Conservation (phyloP, 2,113 vertebrate genomes). For the human (Homo sapiens) region GRCh38 chrX:134867001-134867500, state of each 20-base stretch:
- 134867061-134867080: neutral
- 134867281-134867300: neutral
- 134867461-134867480: neutral
- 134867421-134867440: neutral
- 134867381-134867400: slow-evolving; percentile 50
- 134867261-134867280: slow-evolving; percentile 25
- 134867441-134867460: neutral
- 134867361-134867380: slow-evolving; percentile 1
- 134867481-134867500: neutral
- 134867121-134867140: neutral
- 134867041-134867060: neutral
- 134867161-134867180: neutral
- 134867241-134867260: neutral
- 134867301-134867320: slow-evolving; percentile 31
- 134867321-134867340: slow-evolving; percentile 21
- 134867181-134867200: neutral
- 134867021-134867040: neutral
- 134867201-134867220: neutral
- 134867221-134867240: neutral
- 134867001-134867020: neutral
- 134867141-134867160: slow-evolving; percentile 11
- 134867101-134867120: slow-evolving; percentile 10
- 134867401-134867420: neutral
- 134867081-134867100: neutral
- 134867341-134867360: slow-evolving; percentile 43